Percentiles rank a stretch among this genome's conserved stretches.
Evolutionary conservation across 2,797 vertebrate species (phyloP).

Genomic region (Capromys pilorides): DNA sequence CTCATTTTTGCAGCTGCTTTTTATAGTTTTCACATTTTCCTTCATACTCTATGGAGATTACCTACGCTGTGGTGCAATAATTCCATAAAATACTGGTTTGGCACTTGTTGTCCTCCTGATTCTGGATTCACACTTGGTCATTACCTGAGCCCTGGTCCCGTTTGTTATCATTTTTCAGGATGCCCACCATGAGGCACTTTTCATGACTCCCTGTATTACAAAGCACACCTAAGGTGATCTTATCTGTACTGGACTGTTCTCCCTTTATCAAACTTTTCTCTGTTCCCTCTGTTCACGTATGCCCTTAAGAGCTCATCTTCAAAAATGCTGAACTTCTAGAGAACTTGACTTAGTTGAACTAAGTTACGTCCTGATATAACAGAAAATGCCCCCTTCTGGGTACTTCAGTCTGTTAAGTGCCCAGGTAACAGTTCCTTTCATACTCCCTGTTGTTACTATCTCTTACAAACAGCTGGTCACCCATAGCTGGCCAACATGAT

Average conservation of each 20-base stretch:
- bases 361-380: neutral
- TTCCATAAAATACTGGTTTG: neutral
- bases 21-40: neutral
- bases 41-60: neutral
- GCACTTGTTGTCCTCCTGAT: neutral
- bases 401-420: too few relatives aligned
- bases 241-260: neutral
- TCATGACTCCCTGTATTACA: neutral
- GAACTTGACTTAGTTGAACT: neutral
- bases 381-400: too few relatives aligned
- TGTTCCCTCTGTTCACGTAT: neutral
- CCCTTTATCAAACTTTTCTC: neutral
- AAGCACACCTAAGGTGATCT: neutral
- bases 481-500: too few relatives aligned
- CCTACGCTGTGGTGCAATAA: neutral
- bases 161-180: neutral
- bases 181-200: rapidly evolving
- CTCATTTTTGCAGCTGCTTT: neutral
- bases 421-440: too few relatives aligned
- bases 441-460: too few relatives aligned
- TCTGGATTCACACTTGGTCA: neutral
- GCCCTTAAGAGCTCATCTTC: neutral
- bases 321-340: neutral
- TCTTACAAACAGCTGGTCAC: too few relatives aligned
- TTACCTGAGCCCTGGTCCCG: neutral